Evolutionary conservation across 2,888 invertebrate genomes (phyloP).

Genomic region (Punctoribates punctum): DNA sequence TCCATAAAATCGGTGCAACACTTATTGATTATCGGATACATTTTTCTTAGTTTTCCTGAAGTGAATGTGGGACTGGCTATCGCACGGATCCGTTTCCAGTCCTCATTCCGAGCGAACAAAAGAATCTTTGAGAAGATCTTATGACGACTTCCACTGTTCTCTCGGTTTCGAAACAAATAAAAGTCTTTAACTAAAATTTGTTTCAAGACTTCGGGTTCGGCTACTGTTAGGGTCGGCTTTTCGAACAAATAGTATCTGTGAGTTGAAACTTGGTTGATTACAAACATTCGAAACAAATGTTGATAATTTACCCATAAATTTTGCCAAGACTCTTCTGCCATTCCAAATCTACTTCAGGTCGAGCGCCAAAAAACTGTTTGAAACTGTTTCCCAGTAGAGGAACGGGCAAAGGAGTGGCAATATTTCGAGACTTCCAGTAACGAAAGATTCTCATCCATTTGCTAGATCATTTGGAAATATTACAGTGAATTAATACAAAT

Average conservation of each 20-base stretch:
- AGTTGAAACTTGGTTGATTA: not conserved
- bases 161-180: slow-evolving; percentile 13
- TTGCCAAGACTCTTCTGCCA: not conserved
- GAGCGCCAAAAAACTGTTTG: not conserved
- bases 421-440: slow-evolving; percentile 9
- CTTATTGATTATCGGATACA: slow-evolving; percentile 16
- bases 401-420: not conserved
- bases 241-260: not conserved
- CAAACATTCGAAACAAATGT: not conserved
- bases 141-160: not conserved
- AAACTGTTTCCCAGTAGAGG: slow-evolving; percentile 6
- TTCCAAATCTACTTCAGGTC: not conserved
- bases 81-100: slow-evolving; percentile 34
- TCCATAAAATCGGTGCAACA: slow-evolving; percentile 13
- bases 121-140: not conserved
- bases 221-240: not conserved
- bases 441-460: not conserved
- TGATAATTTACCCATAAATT: slow-evolving; percentile 26
- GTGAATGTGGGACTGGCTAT: slow-evolving; percentile 31
- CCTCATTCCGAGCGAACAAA: not conserved
- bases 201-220: slow-evolving; percentile 26
- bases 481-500: no score
- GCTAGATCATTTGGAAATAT: not conserved
- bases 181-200: slow-evolving; percentile 37
- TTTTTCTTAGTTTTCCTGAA: slow-evolving; percentile 18